Percentiles rank a stretch among this genome's conserved stretches.
These are phyloP conservation scores for Thymallus thymallus DNA, from an alignment of 2,113 vertebrate species.

Conservation along the genomic window DNA sequence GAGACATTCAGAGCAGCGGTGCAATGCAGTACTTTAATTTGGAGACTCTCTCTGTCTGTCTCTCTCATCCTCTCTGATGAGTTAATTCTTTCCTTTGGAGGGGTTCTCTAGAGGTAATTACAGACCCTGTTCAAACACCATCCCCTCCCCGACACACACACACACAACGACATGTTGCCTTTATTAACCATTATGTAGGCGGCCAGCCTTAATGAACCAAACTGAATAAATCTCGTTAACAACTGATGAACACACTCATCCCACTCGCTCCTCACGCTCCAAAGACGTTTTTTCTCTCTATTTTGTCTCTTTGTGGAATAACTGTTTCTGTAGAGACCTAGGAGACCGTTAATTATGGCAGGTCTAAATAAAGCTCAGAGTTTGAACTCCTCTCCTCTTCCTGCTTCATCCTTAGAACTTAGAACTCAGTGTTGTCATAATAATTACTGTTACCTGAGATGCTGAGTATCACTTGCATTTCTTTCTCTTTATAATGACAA, in stretches of 20 bases:
- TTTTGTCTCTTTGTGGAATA: slow-evolving; percentile 22
- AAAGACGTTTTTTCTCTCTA: slow-evolving; percentile 7
- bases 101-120: slow-evolving; percentile 41
- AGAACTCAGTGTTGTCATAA: background rate
- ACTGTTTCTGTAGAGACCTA: background rate
- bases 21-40: slow-evolving; percentile 28
- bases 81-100: slow-evolving; percentile 14
- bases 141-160: background rate
- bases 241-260: slow-evolving; percentile 35
- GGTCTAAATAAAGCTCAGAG: slow-evolving; percentile 16
- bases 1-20: slow-evolving; percentile 20
- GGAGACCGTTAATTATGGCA: slow-evolving; percentile 13
- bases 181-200: slow-evolving; percentile 35
- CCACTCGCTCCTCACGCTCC: slow-evolving; percentile 13
- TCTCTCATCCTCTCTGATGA: background rate
- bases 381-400: slow-evolving; percentile 7
- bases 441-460: no score
- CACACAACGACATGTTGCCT: slow-evolving; percentile 12
- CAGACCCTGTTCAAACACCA: slow-evolving; percentile 4
- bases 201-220: slow-evolving; percentile 36
- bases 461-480: no score
- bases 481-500: background rate
- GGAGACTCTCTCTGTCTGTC: background rate
- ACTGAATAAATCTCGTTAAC: slow-evolving; percentile 36
- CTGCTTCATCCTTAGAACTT: background rate